Evolutionary conservation across 2,113 vertebrate genomes (phyloP).

Genomic region (Leucopternis melanops): DNA sequence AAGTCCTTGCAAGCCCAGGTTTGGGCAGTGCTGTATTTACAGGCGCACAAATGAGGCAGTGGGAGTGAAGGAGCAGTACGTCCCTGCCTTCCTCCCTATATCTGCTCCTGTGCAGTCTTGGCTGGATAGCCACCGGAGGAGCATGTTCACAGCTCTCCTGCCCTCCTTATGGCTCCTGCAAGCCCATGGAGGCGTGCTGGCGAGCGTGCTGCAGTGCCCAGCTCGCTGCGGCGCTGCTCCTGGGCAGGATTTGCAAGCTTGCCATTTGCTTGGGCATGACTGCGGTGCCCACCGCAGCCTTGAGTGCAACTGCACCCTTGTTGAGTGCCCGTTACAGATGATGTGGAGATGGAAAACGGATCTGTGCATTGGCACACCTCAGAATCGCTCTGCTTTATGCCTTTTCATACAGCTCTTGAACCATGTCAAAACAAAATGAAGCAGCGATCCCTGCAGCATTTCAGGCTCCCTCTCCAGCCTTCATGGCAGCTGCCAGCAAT

Average conservation of each 20-base stretch:
- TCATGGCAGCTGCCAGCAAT: not conserved
- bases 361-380: not conserved
- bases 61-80: not conserved
- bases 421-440: not conserved
- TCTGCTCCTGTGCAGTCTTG: not conserved
- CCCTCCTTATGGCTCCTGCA: fast-evolving
- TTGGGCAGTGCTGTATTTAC: not conserved
- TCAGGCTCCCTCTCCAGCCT: not conserved
- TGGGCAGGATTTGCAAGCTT: not conserved
- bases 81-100: not conserved
- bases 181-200: fast-evolving
- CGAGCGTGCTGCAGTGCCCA: not conserved
- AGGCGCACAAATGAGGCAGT: not conserved
- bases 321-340: fast-evolving
- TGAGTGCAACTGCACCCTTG: not conserved
- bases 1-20: not conserved
- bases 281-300: not conserved
- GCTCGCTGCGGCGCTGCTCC: not conserved
- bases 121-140: not conserved
- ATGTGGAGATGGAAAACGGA: not conserved
- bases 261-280: not conserved
- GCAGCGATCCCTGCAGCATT: not conserved
- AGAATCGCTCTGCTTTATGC: not conserved
- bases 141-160: not conserved
- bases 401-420: not conserved